Percentiles rank a stretch among this genome's conserved stretches.
phyloP scores from a whole-genome alignment of 2,113 vertebrate genomes.

The Silurus asotus region DNA sequence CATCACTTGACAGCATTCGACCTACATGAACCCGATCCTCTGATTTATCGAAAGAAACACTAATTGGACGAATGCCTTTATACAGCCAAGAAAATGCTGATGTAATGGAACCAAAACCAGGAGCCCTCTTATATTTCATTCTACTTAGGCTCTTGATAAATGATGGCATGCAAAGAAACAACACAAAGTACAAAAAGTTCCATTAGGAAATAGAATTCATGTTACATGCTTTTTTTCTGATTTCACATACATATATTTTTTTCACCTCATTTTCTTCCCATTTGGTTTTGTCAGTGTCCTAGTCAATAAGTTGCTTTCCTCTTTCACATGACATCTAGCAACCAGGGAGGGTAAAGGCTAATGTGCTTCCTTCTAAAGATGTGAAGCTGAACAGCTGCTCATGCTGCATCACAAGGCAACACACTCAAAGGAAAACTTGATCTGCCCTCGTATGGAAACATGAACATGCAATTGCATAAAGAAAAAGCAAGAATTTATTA shows the following conservation, averaged over 20 bases:
- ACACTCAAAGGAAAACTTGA: background rate
- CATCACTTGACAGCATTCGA: constrained; percentile 47
- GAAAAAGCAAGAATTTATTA: background rate
- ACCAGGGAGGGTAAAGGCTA: background rate
- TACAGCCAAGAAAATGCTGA: constrained; percentile 32
- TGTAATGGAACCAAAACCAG: constrained; percentile 7
- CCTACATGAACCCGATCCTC: constrained; percentile 26
- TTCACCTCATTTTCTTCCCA: background rate
- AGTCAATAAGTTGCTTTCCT: background rate
- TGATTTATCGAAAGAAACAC: constrained; percentile 52
- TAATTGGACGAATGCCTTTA: constrained; percentile 51
- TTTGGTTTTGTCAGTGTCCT: background rate
- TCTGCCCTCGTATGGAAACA: background rate
- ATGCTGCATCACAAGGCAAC: background rate
- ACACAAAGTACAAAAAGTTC: background rate
- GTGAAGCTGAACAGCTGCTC: background rate
- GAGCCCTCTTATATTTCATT: background rate
- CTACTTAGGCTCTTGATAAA: background rate
- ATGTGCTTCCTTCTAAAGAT: background rate
- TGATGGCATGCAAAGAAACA: constrained; percentile 12
- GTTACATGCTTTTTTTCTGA: background rate
- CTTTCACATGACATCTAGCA: background rate
- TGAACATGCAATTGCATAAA: background rate
- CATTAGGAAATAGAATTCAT: background rate
- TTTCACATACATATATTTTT: background rate